Percentiles rank a stretch among this genome's conserved stretches.
Evolutionary conservation across 2,888 invertebrate species (phyloP).

Genomic region (Archips xylosteana): DNA sequence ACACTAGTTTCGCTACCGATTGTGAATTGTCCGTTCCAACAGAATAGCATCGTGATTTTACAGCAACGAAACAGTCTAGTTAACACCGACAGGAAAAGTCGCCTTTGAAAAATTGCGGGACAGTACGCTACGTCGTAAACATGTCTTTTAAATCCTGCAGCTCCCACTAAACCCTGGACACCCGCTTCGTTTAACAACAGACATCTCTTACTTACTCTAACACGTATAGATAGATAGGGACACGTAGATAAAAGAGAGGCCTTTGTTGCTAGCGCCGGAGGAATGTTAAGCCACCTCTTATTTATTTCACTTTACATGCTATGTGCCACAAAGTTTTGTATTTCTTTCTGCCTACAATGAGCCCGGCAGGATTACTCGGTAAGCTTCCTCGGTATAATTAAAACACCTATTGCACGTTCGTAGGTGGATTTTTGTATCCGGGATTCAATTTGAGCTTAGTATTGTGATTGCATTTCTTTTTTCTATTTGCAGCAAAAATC

Average conservation of each 20-base stretch:
- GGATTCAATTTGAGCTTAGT: constrained; percentile 21
- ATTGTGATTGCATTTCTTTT: constrained; percentile 1
- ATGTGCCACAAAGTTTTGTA: constrained; percentile 38
- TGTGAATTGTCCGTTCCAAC: constrained; percentile 10
- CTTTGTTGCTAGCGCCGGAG: constrained; percentile 5
- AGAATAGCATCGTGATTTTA: constrained; percentile 29
- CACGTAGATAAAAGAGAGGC: not conserved
- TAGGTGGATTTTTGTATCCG: constrained; percentile 3
- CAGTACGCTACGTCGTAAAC: constrained; percentile 48
- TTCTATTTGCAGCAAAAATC: not conserved
- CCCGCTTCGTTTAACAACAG: constrained; percentile 19
- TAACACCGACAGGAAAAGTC: constrained; percentile 48
- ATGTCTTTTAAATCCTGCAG: constrained; percentile 47
- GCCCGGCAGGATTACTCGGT: constrained; percentile 30
- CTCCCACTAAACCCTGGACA: constrained; percentile 35
- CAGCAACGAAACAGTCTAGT: constrained; percentile 41
- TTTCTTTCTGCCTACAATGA: constrained; percentile 37
- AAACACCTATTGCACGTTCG: constrained; percentile 34
- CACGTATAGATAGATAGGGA: constrained; percentile 15
- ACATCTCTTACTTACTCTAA: constrained; percentile 34
- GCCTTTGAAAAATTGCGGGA: constrained; percentile 48
- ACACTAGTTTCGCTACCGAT: not conserved
- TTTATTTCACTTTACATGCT: constrained; percentile 49
- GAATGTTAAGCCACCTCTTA: constrained; percentile 46
- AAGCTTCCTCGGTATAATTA: constrained; percentile 38